Conservation (phyloP, 2,113 vertebrate species). For the Seriola aureovittata region DNA sequence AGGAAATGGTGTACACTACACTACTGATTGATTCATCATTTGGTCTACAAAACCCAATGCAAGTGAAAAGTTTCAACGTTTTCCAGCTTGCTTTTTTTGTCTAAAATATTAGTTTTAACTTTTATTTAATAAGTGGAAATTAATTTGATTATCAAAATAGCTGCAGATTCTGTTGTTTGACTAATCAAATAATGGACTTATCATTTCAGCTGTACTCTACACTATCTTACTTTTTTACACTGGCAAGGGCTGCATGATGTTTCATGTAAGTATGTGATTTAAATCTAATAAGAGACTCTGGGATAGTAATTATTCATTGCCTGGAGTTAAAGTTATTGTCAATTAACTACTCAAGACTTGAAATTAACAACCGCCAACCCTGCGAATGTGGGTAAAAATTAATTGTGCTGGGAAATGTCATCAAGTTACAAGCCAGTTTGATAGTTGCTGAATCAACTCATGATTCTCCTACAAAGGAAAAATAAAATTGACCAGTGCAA, state of each 20-base stretch:
- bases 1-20: too few species aligned
- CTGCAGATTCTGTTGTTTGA: background rate
- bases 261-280: conserved; percentile 62
- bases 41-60: background rate
- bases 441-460: conserved; percentile 26
- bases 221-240: background rate
- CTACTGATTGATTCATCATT: background rate
- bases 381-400: conserved; percentile 64
- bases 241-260: conserved; percentile 19
- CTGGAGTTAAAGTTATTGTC: conserved; percentile 75
- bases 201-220: background rate
- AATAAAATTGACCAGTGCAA: background rate
- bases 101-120: too few species aligned
- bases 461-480: conserved; percentile 3
- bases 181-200: conserved; percentile 2
- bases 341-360: conserved; percentile 68
- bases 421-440: conserved; percentile 31
- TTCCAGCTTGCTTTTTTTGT: background rate
- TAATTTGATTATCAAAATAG: background rate
- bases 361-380: conserved; percentile 64
- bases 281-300: conserved; percentile 65
- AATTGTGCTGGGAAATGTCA: conserved; percentile 64
- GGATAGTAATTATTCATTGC: conserved; percentile 73
- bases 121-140: background rate
- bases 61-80: background rate